Evolutionary conservation across 1,140 invertebrate genomes (phyloP).

Genomic region (Sitodiplosis mosellana): DNA sequence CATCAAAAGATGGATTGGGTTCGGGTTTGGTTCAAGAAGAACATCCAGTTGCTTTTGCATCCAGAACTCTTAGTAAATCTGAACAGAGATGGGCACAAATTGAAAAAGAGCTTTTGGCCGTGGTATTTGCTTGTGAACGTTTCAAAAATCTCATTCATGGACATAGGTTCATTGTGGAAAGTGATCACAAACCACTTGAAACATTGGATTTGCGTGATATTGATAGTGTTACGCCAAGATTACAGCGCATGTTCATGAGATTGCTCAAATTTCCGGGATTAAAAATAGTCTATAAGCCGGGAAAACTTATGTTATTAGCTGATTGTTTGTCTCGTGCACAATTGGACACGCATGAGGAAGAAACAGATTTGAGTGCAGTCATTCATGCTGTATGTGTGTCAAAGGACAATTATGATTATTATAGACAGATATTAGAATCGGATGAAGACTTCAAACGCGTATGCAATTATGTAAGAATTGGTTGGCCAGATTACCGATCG

Average conservation of each 20-base stretch:
- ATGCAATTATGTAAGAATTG: constrained; percentile 1
- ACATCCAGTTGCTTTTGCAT: constrained; percentile 18
- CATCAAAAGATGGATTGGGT: constrained; percentile 17
- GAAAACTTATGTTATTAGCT: constrained; percentile 10
- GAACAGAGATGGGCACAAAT: too few relatives aligned
- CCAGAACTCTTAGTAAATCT: constrained; percentile 13
- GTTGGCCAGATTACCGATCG: not conserved
- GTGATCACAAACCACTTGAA: constrained; percentile 23
- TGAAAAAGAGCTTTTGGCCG: constrained; percentile 27
- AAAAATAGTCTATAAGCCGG: constrained; percentile 14
- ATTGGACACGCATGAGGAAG: too few relatives aligned
- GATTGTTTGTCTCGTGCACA: too few relatives aligned
- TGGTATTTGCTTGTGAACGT: constrained; percentile 19
- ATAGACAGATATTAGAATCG: not conserved
- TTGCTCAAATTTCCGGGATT: constrained; percentile 16
- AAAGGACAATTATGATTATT: constrained; percentile 2
- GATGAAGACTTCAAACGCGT: constrained; percentile 1
- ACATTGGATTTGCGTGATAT: constrained; percentile 18
- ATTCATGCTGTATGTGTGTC: constrained; percentile 1
- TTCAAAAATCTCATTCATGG: constrained; percentile 24
- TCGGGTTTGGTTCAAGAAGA: constrained; percentile 14
- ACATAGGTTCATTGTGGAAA: constrained; percentile 16
- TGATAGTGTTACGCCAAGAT: constrained; percentile 13
- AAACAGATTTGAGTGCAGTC: constrained; percentile 3
- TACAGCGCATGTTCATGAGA: too few relatives aligned